A percentile compares a stretch with the other conserved stretches of the same genome.
Evolutionary conservation across 2,888 invertebrate species (phyloP).

Genomic region (Hyppa rectilinea): DNA sequence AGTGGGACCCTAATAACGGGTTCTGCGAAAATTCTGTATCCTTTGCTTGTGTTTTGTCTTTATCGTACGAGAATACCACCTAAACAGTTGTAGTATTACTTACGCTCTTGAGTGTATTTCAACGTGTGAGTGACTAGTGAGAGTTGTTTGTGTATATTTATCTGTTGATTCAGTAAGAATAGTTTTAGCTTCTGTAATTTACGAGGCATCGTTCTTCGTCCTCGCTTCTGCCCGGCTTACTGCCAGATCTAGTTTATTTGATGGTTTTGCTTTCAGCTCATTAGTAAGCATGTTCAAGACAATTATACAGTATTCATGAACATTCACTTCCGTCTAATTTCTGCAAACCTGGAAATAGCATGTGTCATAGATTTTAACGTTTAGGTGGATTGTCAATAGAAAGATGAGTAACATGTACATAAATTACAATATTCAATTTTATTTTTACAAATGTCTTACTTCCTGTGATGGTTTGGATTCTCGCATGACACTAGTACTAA

Average conservation of each 20-base stretch:
- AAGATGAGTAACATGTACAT: background rate
- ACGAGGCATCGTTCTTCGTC: slow-evolving; percentile 28
- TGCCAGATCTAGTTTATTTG: slow-evolving; percentile 37
- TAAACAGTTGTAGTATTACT: slow-evolving; percentile 18
- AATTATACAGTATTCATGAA: slow-evolving; percentile 24
- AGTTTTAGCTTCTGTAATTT: slow-evolving; percentile 54
- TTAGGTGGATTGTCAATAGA: background rate
- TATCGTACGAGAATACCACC: slow-evolving; percentile 32
- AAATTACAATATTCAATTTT: background rate
- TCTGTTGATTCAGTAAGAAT: slow-evolving; percentile 47
- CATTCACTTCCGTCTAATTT: slow-evolving; percentile 10
- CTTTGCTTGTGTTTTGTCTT: slow-evolving; percentile 50
- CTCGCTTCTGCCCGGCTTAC: slow-evolving; percentile 7
- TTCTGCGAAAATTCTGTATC: slow-evolving; percentile 50
- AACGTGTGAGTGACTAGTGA: slow-evolving; percentile 21
- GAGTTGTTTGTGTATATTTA: slow-evolving; percentile 35
- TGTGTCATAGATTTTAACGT: slow-evolving; percentile 14
- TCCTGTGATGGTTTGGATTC: background rate
- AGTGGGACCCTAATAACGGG: slow-evolving; percentile 57
- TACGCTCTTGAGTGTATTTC: slow-evolving; percentile 24
- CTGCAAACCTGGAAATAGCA: slow-evolving; percentile 4
- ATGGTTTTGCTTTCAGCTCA: slow-evolving; percentile 12
- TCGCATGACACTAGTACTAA: no score
- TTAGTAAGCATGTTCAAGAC: slow-evolving; percentile 16
- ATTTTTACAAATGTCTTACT: background rate